Evolutionary conservation across 2,113 vertebrate species (phyloP).

Genomic region (Phasianus colchicus): DNA sequence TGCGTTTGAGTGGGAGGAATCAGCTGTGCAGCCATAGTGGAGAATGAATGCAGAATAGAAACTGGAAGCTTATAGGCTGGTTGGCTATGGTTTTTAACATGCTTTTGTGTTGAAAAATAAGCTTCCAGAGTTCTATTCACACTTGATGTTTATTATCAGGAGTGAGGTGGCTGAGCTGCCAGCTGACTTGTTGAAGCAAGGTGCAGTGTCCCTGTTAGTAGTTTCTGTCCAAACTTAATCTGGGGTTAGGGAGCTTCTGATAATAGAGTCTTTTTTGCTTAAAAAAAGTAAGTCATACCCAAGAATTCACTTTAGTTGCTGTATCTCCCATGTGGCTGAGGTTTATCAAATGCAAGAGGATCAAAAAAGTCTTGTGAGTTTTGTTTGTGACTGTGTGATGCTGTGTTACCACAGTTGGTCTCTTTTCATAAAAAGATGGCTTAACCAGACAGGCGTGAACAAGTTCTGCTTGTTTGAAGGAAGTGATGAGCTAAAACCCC

Average conservation of each 20-base stretch:
- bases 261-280: background rate
- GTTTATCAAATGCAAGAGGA: background rate
- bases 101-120: background rate
- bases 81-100: background rate
- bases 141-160: background rate
- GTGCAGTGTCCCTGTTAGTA: background rate
- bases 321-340: background rate
- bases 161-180: background rate
- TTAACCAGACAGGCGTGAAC: background rate
- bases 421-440: background rate
- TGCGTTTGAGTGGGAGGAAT: background rate
- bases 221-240: background rate
- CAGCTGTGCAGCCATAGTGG: background rate
- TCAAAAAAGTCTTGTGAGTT: background rate
- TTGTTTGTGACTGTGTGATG: rapidly evolving
- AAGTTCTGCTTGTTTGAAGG: background rate
- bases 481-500: background rate
- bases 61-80: background rate
- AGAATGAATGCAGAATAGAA: background rate
- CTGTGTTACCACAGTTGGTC: rapidly evolving
- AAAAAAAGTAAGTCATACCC: background rate
- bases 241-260: background rate
- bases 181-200: background rate
- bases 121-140: background rate
- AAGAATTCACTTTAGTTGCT: background rate